A percentile compares a stretch with the other conserved stretches of the same genome.
Conservation (phyloP, 2,113 vertebrate genomes). For the Clinocottus analis region DNA sequence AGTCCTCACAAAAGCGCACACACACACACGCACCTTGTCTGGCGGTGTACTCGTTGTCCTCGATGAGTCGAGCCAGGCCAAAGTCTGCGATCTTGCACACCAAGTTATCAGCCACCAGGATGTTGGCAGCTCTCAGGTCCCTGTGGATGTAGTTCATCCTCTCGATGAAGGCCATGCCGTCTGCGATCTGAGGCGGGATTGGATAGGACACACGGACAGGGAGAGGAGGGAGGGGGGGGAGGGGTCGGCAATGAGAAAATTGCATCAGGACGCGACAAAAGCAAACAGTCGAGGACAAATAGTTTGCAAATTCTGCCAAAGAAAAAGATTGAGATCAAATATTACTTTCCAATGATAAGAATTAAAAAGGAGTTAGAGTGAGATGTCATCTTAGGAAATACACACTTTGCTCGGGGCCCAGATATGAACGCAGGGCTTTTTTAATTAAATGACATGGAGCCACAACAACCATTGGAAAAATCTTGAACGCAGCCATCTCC, state of each 20-base stretch:
- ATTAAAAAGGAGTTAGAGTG: neutral
- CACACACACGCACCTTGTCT: slow-evolving; percentile 89
- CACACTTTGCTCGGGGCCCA: neutral
- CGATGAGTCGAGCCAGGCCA: slow-evolving; percentile 96
- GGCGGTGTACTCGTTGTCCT: slow-evolving; percentile 99
- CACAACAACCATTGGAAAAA: slow-evolving; percentile 4
- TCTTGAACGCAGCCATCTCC: slow-evolving; percentile 23
- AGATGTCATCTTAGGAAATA: neutral
- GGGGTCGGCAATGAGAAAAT: neutral
- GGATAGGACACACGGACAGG: neutral
- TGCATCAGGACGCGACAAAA: neutral
- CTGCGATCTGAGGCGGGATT: slow-evolving; percentile 88
- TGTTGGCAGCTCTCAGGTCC: slow-evolving; percentile 98
- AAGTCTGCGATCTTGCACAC: slow-evolving; percentile 99
- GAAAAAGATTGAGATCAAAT: neutral
- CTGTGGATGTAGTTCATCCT: slow-evolving; percentile 99
- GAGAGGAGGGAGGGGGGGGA: neutral
- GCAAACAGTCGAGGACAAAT: neutral
- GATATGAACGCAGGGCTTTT: neutral
- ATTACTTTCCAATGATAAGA: neutral
- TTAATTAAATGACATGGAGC: neutral
- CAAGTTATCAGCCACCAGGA: slow-evolving; percentile 97
- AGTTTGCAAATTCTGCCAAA: neutral
- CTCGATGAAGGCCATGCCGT: slow-evolving; percentile 99
- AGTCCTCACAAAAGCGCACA: neutral